Evolutionary conservation across 2,888 invertebrate genomes (phyloP).

Genomic region (Dendrolimus pini): DNA sequence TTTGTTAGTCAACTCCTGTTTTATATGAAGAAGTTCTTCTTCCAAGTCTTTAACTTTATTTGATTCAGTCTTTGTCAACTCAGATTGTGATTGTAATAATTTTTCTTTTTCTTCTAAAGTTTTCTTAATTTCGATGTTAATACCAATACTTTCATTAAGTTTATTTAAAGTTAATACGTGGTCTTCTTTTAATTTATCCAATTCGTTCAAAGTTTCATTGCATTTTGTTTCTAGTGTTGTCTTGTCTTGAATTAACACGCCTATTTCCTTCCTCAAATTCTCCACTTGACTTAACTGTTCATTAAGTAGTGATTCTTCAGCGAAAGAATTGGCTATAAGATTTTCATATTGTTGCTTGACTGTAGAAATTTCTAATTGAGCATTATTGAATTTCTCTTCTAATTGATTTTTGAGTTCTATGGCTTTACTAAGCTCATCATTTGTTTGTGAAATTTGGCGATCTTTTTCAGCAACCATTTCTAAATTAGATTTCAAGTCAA

Average conservation of each 20-base stretch:
- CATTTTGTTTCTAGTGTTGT: conserved; percentile 41
- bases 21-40: conserved; percentile 41
- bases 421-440: conserved; percentile 50
- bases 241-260: conserved; percentile 48
- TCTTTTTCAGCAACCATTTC: conserved; percentile 67
- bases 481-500: conserved; percentile 63
- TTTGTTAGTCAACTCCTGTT: conserved; percentile 38
- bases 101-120: conserved; percentile 46
- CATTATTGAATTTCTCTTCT: conserved; percentile 63
- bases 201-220: conserved; percentile 35
- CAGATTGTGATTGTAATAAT: conserved; percentile 42
- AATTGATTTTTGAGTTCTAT: conserved; percentile 59
- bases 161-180: conserved; percentile 35
- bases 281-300: conserved; percentile 55
- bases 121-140: conserved; percentile 36
- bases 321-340: conserved; percentile 54
- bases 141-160: conserved; percentile 36
- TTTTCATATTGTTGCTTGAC: conserved; percentile 62
- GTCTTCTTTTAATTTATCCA: conserved; percentile 39
- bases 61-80: conserved; percentile 38
- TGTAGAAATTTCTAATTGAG: conserved; percentile 42
- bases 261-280: conserved; percentile 46
- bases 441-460: conserved; percentile 55
- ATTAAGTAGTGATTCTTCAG: conserved; percentile 57
- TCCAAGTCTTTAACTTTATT: conserved; percentile 40